phyloP scores from a whole-genome alignment of 1,140 invertebrate species.

The Aporrectodea caliginosa region DNA sequence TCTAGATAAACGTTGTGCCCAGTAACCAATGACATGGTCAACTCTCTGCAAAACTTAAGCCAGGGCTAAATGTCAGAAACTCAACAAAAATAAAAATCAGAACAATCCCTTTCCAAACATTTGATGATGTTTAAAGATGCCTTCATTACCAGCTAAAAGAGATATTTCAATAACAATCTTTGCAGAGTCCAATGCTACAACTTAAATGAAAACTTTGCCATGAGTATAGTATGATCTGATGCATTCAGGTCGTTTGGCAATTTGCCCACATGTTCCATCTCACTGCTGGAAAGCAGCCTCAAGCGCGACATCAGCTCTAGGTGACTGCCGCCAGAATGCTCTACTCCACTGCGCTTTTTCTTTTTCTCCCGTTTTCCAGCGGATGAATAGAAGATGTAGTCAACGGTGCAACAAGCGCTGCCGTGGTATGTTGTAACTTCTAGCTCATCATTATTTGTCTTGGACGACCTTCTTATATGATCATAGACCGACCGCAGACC shows the following conservation, averaged over 20 bases:
- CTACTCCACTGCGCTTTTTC: too few species aligned
- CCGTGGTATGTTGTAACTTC: constrained; percentile 46
- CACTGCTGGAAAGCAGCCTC: background rate
- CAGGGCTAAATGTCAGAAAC: too few species aligned
- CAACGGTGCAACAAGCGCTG: constrained; percentile 43
- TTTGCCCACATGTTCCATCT: background rate
- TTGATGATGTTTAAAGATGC: too few species aligned
- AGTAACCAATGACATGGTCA: too few species aligned
- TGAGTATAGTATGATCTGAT: constrained; percentile 11
- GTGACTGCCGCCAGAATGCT: background rate
- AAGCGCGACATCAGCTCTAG: constrained; percentile 8
- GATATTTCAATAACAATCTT: too few species aligned
- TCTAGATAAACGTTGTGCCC: too few species aligned
- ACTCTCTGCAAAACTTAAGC: too few species aligned
- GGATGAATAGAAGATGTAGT: constrained; percentile 54
- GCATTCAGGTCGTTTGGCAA: constrained; percentile 8
- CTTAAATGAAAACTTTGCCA: constrained; percentile 12
- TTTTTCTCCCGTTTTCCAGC: background rate
- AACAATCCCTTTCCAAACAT: too few species aligned
- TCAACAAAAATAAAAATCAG: too few species aligned
- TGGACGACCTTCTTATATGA: constrained; percentile 31
- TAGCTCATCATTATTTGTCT: background rate
- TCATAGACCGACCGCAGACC: constrained; percentile 50
- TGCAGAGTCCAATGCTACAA: too few species aligned
- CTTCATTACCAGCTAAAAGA: too few species aligned